phyloP scores from a whole-genome alignment of 1,140 invertebrate genomes.

The Drepana arcuata region DNA sequence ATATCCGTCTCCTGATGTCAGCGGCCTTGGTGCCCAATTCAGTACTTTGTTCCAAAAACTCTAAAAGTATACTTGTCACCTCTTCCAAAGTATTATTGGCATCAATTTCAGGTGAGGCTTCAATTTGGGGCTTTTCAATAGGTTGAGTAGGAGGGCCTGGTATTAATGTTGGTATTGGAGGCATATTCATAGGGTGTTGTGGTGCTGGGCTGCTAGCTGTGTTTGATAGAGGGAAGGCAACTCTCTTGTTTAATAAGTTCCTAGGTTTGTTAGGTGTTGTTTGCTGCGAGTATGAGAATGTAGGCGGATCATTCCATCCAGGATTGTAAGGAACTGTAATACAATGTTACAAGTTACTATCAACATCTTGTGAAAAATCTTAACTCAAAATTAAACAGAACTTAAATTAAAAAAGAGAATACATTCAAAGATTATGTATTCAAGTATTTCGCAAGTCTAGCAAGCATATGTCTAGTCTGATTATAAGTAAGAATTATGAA shows the following conservation, averaged over 20 bases:
- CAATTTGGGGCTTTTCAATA: constrained; percentile 2
- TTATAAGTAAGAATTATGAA: too few species aligned
- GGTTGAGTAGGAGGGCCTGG: constrained; percentile 14
- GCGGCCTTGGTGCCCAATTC: constrained; percentile 56
- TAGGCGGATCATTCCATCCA: constrained; percentile 74
- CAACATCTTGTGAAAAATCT: too few species aligned
- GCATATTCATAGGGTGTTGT: constrained; percentile 24
- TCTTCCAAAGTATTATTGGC: constrained; percentile 38
- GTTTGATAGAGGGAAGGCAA: constrained; percentile 65
- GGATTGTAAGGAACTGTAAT: constrained; percentile 62
- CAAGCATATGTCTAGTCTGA: too few species aligned
- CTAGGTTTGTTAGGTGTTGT: constrained; percentile 53
- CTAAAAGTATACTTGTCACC: constrained; percentile 43
- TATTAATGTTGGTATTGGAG: constrained; percentile 25
- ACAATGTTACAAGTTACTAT: too few species aligned
- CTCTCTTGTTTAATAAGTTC: constrained; percentile 69
- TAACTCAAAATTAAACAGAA: too few species aligned
- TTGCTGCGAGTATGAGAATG: constrained; percentile 52
- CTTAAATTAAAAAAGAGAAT: too few species aligned
- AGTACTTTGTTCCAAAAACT: constrained; percentile 40
- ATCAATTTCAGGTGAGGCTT: constrained; percentile 19
- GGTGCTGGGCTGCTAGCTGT: constrained; percentile 15
- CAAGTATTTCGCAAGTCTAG: too few species aligned
- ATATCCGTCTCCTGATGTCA: constrained; percentile 64
- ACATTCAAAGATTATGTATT: too few species aligned